A percentile compares a stretch with the other conserved stretches of the same genome.
These are phyloP conservation scores for Caenorhabditis angaria DNA, from an alignment of 2,888 invertebrate species.

Conservation along the genomic window DNA sequence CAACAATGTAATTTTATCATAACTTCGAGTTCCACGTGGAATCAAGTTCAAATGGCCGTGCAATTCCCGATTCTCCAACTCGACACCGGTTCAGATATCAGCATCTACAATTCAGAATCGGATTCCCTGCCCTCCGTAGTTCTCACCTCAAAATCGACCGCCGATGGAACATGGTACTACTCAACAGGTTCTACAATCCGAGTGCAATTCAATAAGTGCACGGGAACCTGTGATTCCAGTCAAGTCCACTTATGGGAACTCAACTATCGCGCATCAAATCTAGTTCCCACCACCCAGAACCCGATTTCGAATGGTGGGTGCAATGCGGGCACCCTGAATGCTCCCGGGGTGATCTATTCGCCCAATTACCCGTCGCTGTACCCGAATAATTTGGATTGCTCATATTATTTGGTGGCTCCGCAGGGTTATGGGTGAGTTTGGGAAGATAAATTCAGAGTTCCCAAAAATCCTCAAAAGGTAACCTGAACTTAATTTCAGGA, in stretches of 20 bases:
- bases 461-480: neutral
- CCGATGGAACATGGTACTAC: no score
- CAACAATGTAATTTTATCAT: neutral
- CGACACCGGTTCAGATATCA: neutral
- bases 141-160: neutral
- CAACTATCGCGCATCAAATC: slow-evolving; percentile 26
- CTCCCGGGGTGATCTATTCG: slow-evolving; percentile 38
- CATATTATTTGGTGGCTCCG: slow-evolving; percentile 27
- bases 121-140: neutral
- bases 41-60: neutral
- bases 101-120: neutral
- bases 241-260: slow-evolving; percentile 28
- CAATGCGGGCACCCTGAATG: slow-evolving; percentile 19
- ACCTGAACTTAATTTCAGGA: slow-evolving; percentile 6
- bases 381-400: slow-evolving; percentile 34
- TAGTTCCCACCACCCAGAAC: slow-evolving; percentile 34
- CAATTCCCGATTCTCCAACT: neutral
- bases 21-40: neutral
- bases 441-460: neutral
- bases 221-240: slow-evolving; percentile 13
- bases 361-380: slow-evolving; percentile 34
- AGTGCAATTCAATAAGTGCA: slow-evolving; percentile 35
- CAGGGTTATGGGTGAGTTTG: slow-evolving; percentile 17
- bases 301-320: slow-evolving; percentile 34
- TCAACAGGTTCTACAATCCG: slow-evolving; percentile 38